phyloP scores from a whole-genome alignment of 2,113 vertebrate species.

The Lampris megalopsis region DNA sequence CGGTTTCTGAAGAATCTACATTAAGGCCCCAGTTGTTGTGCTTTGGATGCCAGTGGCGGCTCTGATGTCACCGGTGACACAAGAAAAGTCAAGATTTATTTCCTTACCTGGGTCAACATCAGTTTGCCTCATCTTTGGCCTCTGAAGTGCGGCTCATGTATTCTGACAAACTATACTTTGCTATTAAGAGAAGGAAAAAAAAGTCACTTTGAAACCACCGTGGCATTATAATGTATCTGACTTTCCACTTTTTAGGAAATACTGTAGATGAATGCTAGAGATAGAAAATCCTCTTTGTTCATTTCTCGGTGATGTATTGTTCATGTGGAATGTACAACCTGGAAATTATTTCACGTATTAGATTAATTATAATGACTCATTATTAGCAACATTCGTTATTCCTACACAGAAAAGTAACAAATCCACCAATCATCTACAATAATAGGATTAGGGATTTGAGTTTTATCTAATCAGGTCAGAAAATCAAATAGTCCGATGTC shows the following conservation, averaged over 20 bases:
- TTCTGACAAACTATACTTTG: not conserved
- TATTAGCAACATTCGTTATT: no score
- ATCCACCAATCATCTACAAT: no score
- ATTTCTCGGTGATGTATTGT: no score
- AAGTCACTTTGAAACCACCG: no score
- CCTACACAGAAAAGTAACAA: no score
- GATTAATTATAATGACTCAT: no score
- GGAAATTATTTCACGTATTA: no score
- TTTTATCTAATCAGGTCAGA: no score
- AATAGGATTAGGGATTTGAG: no score
- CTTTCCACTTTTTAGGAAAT: not conserved
- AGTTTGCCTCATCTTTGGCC: conserved; percentile 2
- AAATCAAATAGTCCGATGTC: no score
- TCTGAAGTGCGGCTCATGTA: conserved; percentile 1
- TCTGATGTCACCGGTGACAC: conserved; percentile 76
- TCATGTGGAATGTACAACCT: no score
- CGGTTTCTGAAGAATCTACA: conserved; percentile 84
- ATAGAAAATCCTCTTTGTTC: not conserved
- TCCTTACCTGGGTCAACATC: conserved; percentile 63
- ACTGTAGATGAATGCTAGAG: not conserved
- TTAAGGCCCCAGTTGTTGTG: conserved; percentile 87
- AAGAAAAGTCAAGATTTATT: conserved; percentile 62
- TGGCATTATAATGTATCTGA: not conserved
- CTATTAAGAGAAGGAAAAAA: not conserved
- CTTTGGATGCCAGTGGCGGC: conserved; percentile 75